phyloP scores from a whole-genome alignment of 2,888 invertebrate genomes.

The Lymantria monacha region DNA sequence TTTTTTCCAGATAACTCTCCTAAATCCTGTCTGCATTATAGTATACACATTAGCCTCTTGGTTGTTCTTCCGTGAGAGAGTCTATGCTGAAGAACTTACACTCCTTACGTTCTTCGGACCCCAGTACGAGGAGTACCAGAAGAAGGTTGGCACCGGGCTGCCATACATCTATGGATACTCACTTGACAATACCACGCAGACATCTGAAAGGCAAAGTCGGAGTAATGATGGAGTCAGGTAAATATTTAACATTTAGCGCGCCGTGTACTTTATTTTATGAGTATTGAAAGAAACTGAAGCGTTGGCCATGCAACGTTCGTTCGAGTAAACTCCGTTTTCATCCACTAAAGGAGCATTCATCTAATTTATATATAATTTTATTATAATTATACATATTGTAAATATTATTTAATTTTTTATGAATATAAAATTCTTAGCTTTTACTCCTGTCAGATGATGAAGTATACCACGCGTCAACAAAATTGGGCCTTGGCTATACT shows the following conservation, averaged over 20 bases:
- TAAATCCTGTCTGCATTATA: slow-evolving; percentile 94
- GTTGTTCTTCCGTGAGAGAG: slow-evolving; percentile 94
- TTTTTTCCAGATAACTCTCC: slow-evolving; percentile 85
- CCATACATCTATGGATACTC: slow-evolving; percentile 40
- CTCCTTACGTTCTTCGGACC: slow-evolving; percentile 95
- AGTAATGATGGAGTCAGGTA: slow-evolving; percentile 35
- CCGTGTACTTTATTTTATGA: no score
- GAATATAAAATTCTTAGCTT: no score
- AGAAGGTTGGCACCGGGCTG: slow-evolving; percentile 78
- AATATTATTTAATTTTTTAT: no score
- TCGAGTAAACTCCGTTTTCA: no score
- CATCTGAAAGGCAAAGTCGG: slow-evolving; percentile 3
- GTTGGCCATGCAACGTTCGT: no score
- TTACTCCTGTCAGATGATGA: no score
- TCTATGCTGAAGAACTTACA: slow-evolving; percentile 93
- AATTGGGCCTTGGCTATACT: no score
- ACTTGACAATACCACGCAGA: slow-evolving; percentile 30
- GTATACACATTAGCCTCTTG: slow-evolving; percentile 93
- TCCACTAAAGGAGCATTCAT: no score
- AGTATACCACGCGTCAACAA: no score
- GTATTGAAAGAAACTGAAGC: background rate
- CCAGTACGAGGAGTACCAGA: slow-evolving; percentile 93
- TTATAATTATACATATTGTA: no score
- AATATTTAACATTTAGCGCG: no score
- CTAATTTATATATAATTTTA: no score